Base-by-base conservation (phyloP, 2,113 vertebrate species). In the Seriola rivoliana region DNA sequence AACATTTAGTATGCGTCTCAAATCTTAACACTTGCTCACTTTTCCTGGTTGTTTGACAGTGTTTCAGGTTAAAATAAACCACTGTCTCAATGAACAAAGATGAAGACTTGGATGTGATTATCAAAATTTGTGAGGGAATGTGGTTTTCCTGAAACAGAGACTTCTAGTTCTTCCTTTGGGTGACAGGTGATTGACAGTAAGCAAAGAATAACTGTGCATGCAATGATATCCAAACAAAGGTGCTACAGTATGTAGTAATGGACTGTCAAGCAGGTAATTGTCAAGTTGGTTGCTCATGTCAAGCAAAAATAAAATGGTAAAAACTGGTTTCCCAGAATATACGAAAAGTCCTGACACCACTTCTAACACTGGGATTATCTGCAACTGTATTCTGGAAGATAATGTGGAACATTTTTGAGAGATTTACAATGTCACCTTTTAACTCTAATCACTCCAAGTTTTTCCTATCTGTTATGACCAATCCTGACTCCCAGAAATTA, bases 271-370 rank as follows among this genome's bases (percentile, higher is more conserved):
- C 23, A 17, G n/a, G 40, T 58, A 32, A 65, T 13, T 65, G 38
- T 65, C 58, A 71, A n/a, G 42, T 77, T 23, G 59, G 42, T 25
- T n/a, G 25, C 36, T 70, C 34, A 70, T 57, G 48, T 62, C 46
- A 38, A 64, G 48, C 21, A 74, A 29, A 58, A 63, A 46, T 14
- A 42, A 66, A 38, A 46, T 17, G 6, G 21, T 6, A 32, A 32
- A 54, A 46, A 55, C 23, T 32, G 12, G 21, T 59, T 48, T 48
- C 54, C 12, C 13, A 11, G 25, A 59, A 25, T 50, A 52, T 52
- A 11, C 17, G 58, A 38, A 52, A 63, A 6, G 34, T 70, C 19
- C 17, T 21, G 6, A 32, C n/a, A 46, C 25, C 11, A 4, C 1
- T 36, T 7, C 21, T 40, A 54, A 36, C 14, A 40, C 34, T 75